Evolutionary conservation across 2,888 invertebrate species (phyloP).

Genomic region (Dicroscelio sp.): DNA sequence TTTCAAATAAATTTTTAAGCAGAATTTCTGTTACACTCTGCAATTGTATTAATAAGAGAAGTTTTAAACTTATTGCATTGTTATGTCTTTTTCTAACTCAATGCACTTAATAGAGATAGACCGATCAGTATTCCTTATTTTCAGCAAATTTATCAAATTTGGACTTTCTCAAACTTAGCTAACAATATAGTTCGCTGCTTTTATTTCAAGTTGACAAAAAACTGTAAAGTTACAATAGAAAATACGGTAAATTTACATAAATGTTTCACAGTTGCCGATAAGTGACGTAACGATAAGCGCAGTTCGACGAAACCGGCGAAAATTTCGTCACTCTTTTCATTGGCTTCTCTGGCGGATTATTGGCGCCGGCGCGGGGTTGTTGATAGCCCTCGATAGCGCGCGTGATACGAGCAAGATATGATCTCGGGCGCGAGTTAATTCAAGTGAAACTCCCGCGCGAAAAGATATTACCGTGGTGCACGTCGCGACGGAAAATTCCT

Average conservation of each 20-base stretch:
- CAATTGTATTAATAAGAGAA: too few relatives aligned
- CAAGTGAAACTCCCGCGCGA: conserved; percentile 59
- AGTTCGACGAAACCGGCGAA: conserved; percentile 55
- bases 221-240: background rate
- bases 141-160: too few relatives aligned
- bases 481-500: conserved; percentile 87
- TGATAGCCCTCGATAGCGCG: conserved; percentile 40
- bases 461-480: conserved; percentile 71
- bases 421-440: conserved; percentile 61
- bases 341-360: conserved; percentile 45
- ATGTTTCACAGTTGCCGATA: conserved; percentile 37
- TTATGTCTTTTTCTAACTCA: too few relatives aligned
- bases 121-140: too few relatives aligned
- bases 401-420: conserved; percentile 55
- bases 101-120: too few relatives aligned
- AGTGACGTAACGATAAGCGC: conserved; percentile 49
- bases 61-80: too few relatives aligned
- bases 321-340: conserved; percentile 56
- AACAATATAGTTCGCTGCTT: too few relatives aligned
- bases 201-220: background rate
- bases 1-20: too few relatives aligned
- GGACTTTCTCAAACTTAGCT: too few relatives aligned
- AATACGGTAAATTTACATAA: background rate
- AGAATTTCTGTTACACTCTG: too few relatives aligned
- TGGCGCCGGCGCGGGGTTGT: conserved; percentile 52